Evolutionary conservation across 2,888 invertebrate genomes (phyloP), one percentile per base, ranked within the genome.

Genomic region (Agrotis exclamationis): DNA sequence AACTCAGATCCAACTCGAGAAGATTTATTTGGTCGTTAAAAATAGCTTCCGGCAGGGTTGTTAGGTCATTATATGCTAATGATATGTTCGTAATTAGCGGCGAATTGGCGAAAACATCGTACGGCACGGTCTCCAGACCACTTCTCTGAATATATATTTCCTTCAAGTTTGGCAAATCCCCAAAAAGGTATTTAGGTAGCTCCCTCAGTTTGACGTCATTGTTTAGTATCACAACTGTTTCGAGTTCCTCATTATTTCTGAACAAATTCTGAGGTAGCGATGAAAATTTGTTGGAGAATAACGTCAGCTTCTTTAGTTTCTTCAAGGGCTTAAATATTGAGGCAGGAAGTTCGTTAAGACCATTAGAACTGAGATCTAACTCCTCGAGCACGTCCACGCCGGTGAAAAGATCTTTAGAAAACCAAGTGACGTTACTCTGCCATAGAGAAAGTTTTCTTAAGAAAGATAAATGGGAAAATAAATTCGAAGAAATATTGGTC

Each of bases 281-380:
- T 7, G 95, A 94, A 80, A 98, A 97, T 82, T 97, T 96, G 87
- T 98, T 98, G n/a, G 95, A 96, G 88, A 96, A 97, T 76, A 98
- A 93, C 87, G 97, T 97, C 56, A 98, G 91, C 74, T 95, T 96
- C 77, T 95, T 96, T 56, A 98, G 92, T 87, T 97, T 97, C 45
- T 92, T 93, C 67, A 98, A 92, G 74, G 96, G 94, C 67, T 96
- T 92, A 87, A 98, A 98, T 62, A 97, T 95, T 82, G 97, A 96
- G 11, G 95, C 89, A 0, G 97, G 97, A 63, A 98, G 92, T 70
- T 96, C 94, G 70, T 96, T 96, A 79, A 98, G 95, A 63, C 96
- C 95, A 90, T 98, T 98, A 18, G 96, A 93, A 83, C 97, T 97
- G 67, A 98, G 90, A 92, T 98, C 98, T 74, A 98, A 94, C 79